Base-by-base conservation (phyloP, 2,888 invertebrate species). In the Cantharis rustica region DNA sequence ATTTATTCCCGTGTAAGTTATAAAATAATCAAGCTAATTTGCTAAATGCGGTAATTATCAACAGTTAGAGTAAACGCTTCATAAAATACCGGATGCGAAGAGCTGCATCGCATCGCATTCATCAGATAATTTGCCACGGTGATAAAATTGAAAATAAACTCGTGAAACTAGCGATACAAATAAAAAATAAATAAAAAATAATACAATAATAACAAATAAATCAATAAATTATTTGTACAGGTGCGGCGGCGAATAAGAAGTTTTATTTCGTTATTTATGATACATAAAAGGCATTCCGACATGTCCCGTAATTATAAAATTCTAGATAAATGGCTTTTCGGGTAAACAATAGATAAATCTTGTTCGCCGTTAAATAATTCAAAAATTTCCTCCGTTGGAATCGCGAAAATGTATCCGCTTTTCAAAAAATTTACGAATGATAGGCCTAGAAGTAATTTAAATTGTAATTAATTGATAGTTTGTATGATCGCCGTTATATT, bases 71-170 rank as follows among this genome's bases (percentile, higher is more conserved):
- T 75, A 68, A 75, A 75, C 75, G 72, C 71, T 69, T 63, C 69
- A 76, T 75, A 76, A 76, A 76, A 72, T 61, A 69, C 76, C 75
- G 75, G 75, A 75, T 75, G 75, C 72, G 72, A 75, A 72, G 62
- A 72, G 62, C 10, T 17, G 64, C 72, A 72, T 72, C 69, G 64
- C 72, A 72, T 72, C 69, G 69, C 69, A 68, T 72, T 69, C 72
- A 63, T 64, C 75, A 72, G 72, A 75, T 75, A 72, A 76, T 72
- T 70, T 69, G 64, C 69, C 31, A 70, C 69, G 61, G 31, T 64
- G 64, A 20, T 16, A 17, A 66, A 66, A 23, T 20, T 17, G 10
- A 73, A 76, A 69, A 69, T 61, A 72, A 68, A 71, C 72, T 68
- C 72, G 72, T 75, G 75, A 73, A 66, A 66, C 64, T n/a, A 66